Conservation (phyloP, 1,140 invertebrate species). For the Bombus affinis region DNA sequence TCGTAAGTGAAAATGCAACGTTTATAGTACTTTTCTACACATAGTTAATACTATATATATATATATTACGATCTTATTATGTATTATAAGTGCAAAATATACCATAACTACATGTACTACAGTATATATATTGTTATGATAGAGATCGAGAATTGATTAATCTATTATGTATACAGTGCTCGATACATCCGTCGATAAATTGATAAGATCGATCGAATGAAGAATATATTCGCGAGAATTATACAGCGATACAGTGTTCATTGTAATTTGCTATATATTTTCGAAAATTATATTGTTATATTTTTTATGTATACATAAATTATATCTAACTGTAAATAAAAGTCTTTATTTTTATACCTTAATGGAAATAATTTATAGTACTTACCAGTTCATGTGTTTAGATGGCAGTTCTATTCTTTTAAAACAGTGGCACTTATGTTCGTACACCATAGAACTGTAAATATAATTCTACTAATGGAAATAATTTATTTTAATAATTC, state of each 20-base stretch:
- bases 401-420: too few species aligned
- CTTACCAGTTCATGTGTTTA: background rate
- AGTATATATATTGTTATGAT: background rate
- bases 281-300: constrained; percentile 21
- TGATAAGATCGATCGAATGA: background rate
- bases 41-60: background rate
- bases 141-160: background rate
- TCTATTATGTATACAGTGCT: background rate
- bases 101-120: background rate
- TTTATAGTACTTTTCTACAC: background rate
- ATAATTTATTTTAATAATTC: too few species aligned
- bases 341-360: constrained; percentile 23
- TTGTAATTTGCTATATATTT: background rate
- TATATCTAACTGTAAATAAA: constrained; percentile 43
- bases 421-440: too few species aligned
- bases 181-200: background rate
- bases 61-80: background rate
- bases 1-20: background rate
- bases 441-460: too few species aligned
- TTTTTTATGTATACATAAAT: constrained; percentile 22
- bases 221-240: background rate
- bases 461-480: too few species aligned
- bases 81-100: background rate
- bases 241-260: constrained; percentile 1
- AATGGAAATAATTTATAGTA: background rate